Conservation (phyloP, 2,888 invertebrate genomes). For the Salticus scenicus region DNA sequence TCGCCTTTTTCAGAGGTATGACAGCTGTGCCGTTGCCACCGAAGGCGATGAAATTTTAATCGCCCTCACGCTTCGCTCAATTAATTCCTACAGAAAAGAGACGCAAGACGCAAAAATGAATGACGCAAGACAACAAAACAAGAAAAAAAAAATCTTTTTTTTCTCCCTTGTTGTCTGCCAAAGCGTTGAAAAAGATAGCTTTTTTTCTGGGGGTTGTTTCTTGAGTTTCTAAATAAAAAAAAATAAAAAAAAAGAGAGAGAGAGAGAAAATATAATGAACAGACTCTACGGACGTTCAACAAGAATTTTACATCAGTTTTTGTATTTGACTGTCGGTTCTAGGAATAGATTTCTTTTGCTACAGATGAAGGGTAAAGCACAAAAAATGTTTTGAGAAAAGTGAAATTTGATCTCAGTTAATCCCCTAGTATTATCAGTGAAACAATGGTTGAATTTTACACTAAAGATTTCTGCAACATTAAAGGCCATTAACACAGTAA, state of each 20-base stretch:
- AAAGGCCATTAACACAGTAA: no score
- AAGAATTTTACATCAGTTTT: slow-evolving; percentile 29
- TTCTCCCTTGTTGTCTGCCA: not conserved
- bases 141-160: slow-evolving; percentile 14
- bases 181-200: not conserved
- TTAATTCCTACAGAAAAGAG: slow-evolving; percentile 34
- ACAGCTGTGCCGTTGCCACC: slow-evolving; percentile 61
- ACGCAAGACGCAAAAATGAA: slow-evolving; percentile 52
- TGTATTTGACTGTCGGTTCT: slow-evolving; percentile 23
- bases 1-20: slow-evolving; percentile 31
- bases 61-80: slow-evolving; percentile 66
- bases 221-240: slow-evolving; percentile 49
- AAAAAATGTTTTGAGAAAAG: not conserved
- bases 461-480: no score
- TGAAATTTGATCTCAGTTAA: not conserved
- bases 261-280: no score
- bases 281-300: slow-evolving; percentile 29
- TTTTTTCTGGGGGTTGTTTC: not conserved
- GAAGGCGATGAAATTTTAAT: slow-evolving; percentile 67
- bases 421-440: not conserved
- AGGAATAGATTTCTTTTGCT: slow-evolving; percentile 21
- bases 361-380: not conserved
- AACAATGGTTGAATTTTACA: not conserved
- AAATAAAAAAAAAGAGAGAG: no score
- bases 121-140: slow-evolving; percentile 4